Percentiles rank a stretch among this genome's conserved stretches.
These are phyloP conservation scores for Synaphobranchus kaupii DNA, from an alignment of 2,797 vertebrate genomes.

Conservation along the genomic window DNA sequence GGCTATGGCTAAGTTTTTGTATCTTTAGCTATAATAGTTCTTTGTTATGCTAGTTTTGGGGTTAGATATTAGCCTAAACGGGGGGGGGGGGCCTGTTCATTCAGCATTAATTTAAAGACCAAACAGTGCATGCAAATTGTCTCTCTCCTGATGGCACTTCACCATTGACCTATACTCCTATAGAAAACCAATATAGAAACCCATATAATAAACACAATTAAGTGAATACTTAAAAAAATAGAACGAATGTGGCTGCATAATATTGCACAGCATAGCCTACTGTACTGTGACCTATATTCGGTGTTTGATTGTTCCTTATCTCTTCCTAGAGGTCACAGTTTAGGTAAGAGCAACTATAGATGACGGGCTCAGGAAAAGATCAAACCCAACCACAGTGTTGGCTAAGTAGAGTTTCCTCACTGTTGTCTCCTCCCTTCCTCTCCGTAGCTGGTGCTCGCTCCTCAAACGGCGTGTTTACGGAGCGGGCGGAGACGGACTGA, in stretches of 20 bases:
- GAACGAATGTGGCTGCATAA: neutral
- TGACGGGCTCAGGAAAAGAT: neutral
- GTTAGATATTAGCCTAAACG: neutral
- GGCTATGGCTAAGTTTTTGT: neutral
- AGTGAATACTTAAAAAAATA: neutral
- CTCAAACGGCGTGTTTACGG: slow-evolving; percentile 26
- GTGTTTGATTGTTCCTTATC: neutral
- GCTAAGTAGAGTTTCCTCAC: neutral
- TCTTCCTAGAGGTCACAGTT: neutral
- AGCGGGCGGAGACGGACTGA: neutral
- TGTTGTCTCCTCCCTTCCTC: neutral
- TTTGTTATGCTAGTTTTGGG: neutral
- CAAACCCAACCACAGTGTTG: neutral
- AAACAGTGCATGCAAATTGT: neutral
- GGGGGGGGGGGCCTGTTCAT: neutral
- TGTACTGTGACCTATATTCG: neutral
- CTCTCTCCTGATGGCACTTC: neutral
- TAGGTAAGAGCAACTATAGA: neutral
- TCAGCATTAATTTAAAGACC: neutral
- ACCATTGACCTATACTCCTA: neutral
- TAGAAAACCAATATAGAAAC: neutral
- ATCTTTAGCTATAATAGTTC: neutral
- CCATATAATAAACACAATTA: neutral
- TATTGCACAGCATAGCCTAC: neutral
- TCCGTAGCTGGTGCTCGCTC: neutral